Conservation (phyloP, 2,888 invertebrate genomes). For the Parapristionchus giblindavisi region DNA sequence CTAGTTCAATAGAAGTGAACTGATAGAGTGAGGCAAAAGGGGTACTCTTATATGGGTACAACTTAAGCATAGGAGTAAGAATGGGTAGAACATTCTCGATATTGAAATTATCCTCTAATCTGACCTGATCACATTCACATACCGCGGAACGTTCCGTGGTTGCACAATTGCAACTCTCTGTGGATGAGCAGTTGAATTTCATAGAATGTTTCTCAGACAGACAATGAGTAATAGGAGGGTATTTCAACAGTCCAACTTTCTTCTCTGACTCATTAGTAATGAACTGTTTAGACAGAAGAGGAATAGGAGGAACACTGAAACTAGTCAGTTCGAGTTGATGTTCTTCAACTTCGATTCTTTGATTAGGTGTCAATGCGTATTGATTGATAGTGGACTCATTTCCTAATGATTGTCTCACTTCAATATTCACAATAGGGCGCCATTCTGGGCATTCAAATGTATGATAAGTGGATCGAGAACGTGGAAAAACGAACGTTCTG, state of each 20-base stretch:
- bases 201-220: background rate
- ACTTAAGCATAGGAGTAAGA: background rate
- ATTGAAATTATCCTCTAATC: background rate
- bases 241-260: background rate
- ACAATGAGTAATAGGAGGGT: background rate
- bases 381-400: background rate
- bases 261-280: background rate
- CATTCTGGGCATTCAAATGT: slow-evolving; percentile 15
- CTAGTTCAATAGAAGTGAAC: background rate
- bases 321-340: background rate
- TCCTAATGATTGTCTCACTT: background rate
- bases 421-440: background rate
- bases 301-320: slow-evolving; percentile 17
- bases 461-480: background rate
- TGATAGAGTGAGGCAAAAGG: background rate
- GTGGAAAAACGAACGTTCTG: slow-evolving; percentile 15
- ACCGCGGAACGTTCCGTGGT: background rate
- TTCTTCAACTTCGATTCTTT: background rate
- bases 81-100: slow-evolving; percentile 1
- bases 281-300: slow-evolving; percentile 1
- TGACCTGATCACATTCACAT: background rate
- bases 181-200: background rate
- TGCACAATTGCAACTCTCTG: background rate
- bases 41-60: background rate
- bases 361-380: slow-evolving; percentile 4